A percentile compares a stretch with the other conserved stretches of the same genome.
Evolutionary conservation across 2,888 invertebrate genomes (phyloP).

Genomic region (Pyrrhosoma nymphula): DNA sequence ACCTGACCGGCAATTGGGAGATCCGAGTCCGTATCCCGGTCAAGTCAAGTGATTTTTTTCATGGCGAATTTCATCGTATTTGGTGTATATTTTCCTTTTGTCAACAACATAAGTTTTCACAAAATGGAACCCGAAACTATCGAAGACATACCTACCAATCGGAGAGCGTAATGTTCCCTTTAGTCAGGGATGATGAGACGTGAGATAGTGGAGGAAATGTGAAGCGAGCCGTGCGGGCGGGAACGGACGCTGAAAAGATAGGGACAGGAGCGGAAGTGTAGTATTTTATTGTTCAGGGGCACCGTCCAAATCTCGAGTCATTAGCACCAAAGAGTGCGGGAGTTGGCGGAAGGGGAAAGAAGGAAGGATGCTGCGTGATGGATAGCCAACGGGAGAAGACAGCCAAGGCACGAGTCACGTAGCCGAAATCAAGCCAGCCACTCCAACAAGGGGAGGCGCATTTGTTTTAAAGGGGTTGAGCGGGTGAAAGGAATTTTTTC

Average conservation of each 20-base stretch:
- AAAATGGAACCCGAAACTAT: no score
- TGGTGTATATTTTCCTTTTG: no score
- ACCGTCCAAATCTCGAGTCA: constrained; percentile 20
- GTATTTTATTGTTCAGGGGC: constrained; percentile 12
- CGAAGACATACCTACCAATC: no score
- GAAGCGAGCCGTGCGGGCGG: no score
- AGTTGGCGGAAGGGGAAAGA: neutral
- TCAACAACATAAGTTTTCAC: no score
- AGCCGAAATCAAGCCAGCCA: neutral
- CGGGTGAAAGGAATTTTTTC: neutral
- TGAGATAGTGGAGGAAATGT: no score
- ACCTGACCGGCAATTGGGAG: no score
- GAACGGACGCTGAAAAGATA: neutral
- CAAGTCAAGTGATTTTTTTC: no score
- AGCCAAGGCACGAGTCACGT: neutral
- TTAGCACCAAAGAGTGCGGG: neutral
- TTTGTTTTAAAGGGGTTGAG: neutral
- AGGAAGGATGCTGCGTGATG: neutral
- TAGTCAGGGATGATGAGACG: no score
- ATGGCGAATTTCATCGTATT: no score
- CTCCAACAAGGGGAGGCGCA: neutral
- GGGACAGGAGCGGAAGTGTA: neutral
- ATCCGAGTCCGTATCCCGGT: no score
- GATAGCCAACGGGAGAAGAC: neutral
- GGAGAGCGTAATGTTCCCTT: no score